A percentile compares a stretch with the other conserved stretches of the same genome.
phyloP scores from a whole-genome alignment of 2,888 invertebrate genomes.

The Tricholauxania praeusta region DNA sequence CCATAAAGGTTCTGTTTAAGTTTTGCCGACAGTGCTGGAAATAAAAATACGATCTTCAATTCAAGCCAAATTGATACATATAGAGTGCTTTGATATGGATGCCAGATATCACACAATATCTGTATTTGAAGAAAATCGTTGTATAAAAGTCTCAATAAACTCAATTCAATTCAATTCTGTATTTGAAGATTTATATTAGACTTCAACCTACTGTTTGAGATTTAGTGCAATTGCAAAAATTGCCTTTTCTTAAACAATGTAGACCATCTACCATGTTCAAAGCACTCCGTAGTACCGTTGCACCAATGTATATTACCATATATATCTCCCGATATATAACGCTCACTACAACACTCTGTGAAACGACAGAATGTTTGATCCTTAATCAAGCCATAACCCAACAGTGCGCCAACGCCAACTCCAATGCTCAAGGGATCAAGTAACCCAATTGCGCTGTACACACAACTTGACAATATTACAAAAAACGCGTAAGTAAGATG shows the following conservation, averaged over 20 bases:
- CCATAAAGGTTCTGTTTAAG: slow-evolving; percentile 75
- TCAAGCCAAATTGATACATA: no score
- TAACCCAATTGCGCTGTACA: slow-evolving; percentile 8
- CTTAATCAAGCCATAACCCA: slow-evolving; percentile 52
- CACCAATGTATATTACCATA: slow-evolving; percentile 63
- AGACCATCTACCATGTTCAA: no score
- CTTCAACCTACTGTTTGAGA: no score
- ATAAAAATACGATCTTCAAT: not conserved
- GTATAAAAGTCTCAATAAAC: no score
- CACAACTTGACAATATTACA: not conserved
- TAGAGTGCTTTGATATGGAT: no score
- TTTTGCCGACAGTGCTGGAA: slow-evolving; percentile 69
- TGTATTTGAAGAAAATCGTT: no score
- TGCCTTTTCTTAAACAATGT: no score
- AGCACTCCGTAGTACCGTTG: no score
- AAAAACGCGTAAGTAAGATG: not conserved
- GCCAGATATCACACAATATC: no score
- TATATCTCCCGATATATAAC: slow-evolving; percentile 71
- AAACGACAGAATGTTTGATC: slow-evolving; percentile 67
- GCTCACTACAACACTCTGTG: slow-evolving; percentile 73
- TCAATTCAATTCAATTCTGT: no score
- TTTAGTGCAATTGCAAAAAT: no score
- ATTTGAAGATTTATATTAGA: no score
- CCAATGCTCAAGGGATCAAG: slow-evolving; percentile 55
- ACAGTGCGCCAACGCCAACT: slow-evolving; percentile 45